Base-by-base conservation (phyloP, 23 tunicate species). In the Phallusia fumigata region DNA sequence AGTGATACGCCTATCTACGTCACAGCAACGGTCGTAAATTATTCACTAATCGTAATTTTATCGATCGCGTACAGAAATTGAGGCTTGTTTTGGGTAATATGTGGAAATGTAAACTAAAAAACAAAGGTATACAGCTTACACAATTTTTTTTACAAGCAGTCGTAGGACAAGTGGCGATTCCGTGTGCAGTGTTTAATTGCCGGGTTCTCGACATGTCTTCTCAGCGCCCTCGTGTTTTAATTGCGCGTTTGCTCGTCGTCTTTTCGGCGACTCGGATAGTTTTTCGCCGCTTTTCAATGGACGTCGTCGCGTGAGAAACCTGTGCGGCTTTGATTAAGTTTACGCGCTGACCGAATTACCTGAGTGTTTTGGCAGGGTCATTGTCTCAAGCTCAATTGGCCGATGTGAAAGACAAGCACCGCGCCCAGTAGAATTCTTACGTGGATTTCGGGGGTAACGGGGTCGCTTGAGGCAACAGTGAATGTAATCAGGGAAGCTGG, bases 221-320 rank as follows among this genome's bases (percentile, higher is more conserved):
- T 21, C 69, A 22, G 28, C 28, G 69, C 3, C 5, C 28, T 58
- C 69, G 69, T 58, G 69, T 58, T 58, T 58, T 58, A 58, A 58
- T 58, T 58, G 69, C 28, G 15, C 69, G 69, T 58, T 58, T 58
- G 69, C 69, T 24, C 28, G 28, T 58, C 69, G 69, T 16, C 69
- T 58, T 58, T 58, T 1, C 69, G 13, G 69, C 69, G 69, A 10
- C 69, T 16, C 28, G 69, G 26, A 58, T 58, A 58, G 69, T 24
- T 58, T 58, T 58, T 58, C 69, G 69, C 28, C 26, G 69, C 28
- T 1, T 58, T 58, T 58, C 69, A 58, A 58, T 58, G 69, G 69
- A 58, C 26, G 69, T 24, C 16, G 69, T 58, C 69, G 69, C 69
- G 69, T 58, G 69, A 58, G 69, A 58, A 58, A 58, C 26, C 69